These are phyloP conservation scores for Torymus texanus DNA, from an alignment of 2,888 invertebrate species.

Conservation along the genomic window DNA sequence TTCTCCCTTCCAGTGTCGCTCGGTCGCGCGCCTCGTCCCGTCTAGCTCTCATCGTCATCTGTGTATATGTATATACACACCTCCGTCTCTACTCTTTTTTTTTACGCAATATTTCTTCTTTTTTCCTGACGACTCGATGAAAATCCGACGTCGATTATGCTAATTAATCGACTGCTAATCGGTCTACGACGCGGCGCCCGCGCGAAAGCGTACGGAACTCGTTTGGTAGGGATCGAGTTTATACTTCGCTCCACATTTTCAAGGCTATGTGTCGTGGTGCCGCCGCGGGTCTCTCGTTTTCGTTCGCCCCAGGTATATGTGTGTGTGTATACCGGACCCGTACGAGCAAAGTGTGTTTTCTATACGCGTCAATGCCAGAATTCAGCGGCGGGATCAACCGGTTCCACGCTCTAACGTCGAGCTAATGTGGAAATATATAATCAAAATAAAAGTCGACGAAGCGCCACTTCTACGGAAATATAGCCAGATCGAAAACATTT, in stretches of 20 bases:
- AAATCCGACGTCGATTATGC: slow-evolving; percentile 65
- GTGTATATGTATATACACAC: neutral
- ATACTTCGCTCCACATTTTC: slow-evolving; percentile 59
- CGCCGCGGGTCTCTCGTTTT: neutral
- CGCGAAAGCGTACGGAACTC: slow-evolving; percentile 40
- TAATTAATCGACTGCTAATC: slow-evolving; percentile 67
- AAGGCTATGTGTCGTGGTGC: slow-evolving; percentile 38
- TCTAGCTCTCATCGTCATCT: neutral
- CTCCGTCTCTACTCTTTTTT: neutral
- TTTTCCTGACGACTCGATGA: slow-evolving; percentile 50
- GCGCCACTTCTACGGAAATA: slow-evolving; percentile 12
- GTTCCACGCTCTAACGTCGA: slow-evolving; percentile 29
- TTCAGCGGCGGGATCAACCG: slow-evolving; percentile 29
- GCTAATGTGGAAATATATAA: slow-evolving; percentile 39
- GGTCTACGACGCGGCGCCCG: slow-evolving; percentile 52
- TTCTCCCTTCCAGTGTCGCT: slow-evolving; percentile 6
- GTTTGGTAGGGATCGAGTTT: slow-evolving; percentile 55
- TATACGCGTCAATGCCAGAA: slow-evolving; percentile 47
- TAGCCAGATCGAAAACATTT: neutral
- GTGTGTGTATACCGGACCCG: neutral
- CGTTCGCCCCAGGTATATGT: neutral
- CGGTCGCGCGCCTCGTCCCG: neutral
- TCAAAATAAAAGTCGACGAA: slow-evolving; percentile 34
- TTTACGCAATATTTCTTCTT: neutral
- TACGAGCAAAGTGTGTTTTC: neutral